phyloP scores from a whole-genome alignment of 2,888 invertebrate species.

The Tipula confusa region DNA sequence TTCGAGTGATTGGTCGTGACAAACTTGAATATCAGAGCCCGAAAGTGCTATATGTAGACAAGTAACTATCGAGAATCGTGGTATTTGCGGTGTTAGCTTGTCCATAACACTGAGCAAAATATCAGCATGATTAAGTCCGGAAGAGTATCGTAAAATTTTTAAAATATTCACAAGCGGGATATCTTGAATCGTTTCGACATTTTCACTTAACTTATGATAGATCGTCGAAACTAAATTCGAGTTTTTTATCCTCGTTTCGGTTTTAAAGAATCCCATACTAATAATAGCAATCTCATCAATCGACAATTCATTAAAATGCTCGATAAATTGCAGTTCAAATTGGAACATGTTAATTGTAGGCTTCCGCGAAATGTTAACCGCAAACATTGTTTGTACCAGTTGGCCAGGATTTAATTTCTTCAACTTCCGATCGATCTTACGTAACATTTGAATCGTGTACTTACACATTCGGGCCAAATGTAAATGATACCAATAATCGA shows the following conservation, averaged over 20 bases:
- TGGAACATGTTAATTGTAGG: slow-evolving; percentile 59
- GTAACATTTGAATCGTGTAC: slow-evolving; percentile 54
- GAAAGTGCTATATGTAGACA: slow-evolving; percentile 64
- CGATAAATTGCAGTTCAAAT: slow-evolving; percentile 57
- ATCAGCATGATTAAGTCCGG: slow-evolving; percentile 48
- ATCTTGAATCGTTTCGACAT: slow-evolving; percentile 57
- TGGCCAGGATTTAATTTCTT: slow-evolving; percentile 58
- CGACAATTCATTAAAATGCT: slow-evolving; percentile 54
- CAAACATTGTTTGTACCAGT: slow-evolving; percentile 64
- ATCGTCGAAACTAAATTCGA: slow-evolving; percentile 51
- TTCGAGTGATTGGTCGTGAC: slow-evolving; percentile 50
- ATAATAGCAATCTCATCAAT: slow-evolving; percentile 66
- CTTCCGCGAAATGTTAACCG: slow-evolving; percentile 57
- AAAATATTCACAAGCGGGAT: slow-evolving; percentile 62
- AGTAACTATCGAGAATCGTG: slow-evolving; percentile 57
- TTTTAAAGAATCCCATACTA: slow-evolving; percentile 75
- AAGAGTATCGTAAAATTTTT: slow-evolving; percentile 56
- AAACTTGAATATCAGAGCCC: slow-evolving; percentile 54
- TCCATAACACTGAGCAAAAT: slow-evolving; percentile 55
- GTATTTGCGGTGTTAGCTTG: slow-evolving; percentile 53
- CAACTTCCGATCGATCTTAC: slow-evolving; percentile 56
- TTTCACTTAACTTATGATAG: slow-evolving; percentile 53
- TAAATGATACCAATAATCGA: slow-evolving; percentile 62
- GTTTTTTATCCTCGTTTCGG: slow-evolving; percentile 59
- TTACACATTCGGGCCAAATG: slow-evolving; percentile 55